phyloP scores from a whole-genome alignment of 2,888 invertebrate genomes.

The Archips crataeganus region DNA sequence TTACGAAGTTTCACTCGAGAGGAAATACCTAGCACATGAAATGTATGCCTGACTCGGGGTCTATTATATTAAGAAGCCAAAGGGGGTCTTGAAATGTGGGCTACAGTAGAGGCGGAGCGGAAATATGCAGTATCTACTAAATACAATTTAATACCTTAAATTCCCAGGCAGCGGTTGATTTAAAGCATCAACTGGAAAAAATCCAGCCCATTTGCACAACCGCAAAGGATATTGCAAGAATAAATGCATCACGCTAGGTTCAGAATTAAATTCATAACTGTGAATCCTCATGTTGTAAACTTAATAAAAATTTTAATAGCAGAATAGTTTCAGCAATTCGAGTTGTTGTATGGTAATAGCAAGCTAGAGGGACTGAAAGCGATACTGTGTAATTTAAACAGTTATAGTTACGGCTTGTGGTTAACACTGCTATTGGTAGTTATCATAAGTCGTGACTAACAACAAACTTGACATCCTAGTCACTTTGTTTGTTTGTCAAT shows the following conservation, averaged over 20 bases:
- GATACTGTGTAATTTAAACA: background rate
- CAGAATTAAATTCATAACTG: background rate
- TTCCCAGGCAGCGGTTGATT: conserved; percentile 12
- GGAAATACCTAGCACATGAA: too few relatives aligned
- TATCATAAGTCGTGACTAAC: background rate
- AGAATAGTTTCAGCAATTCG: background rate
- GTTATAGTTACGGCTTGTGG: background rate
- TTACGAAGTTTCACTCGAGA: too few relatives aligned
- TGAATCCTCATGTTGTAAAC: background rate
- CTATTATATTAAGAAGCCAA: too few relatives aligned
- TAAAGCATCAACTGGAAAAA: conserved; percentile 26
- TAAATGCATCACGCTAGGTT: conserved; percentile 19
- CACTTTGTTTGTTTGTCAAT: conserved; percentile 1
- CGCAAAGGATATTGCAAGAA: conserved; percentile 23
- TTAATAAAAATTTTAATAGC: background rate
- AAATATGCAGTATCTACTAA: too few relatives aligned
- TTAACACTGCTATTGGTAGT: background rate
- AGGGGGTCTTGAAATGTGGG: too few relatives aligned
- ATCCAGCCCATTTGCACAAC: conserved; percentile 27
- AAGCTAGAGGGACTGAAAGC: background rate
- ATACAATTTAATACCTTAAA: conserved; percentile 10
- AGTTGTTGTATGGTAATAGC: too few relatives aligned
- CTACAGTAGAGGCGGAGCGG: too few relatives aligned
- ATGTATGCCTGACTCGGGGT: too few relatives aligned
- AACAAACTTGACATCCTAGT: background rate